Conservation (phyloP, 2,888 invertebrate species). For the Smittia sp. region DNA sequence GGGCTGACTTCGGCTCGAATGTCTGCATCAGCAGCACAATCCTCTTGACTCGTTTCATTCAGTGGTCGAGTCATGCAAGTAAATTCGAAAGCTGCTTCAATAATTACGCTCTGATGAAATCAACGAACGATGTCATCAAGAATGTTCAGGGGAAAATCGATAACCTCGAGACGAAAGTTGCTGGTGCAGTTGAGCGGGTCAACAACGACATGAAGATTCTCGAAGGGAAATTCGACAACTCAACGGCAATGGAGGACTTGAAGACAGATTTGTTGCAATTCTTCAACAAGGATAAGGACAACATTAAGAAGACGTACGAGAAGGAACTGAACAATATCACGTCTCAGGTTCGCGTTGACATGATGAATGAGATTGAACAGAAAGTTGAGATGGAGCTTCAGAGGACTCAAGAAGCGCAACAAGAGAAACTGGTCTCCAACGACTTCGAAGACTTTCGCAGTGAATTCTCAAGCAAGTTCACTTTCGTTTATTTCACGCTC, state of each 20-base stretch:
- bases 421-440: not conserved
- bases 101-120: constrained; percentile 30
- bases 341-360: not conserved
- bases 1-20: constrained; percentile 27
- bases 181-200: not conserved
- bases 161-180: constrained; percentile 1
- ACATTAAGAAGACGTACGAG: not conserved
- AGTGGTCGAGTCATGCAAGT: constrained; percentile 16
- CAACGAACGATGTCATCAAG: constrained; percentile 5
- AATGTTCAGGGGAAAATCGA: not conserved
- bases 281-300: constrained; percentile 21
- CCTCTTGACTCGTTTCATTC: not conserved
- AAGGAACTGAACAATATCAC: constrained; percentile 28
- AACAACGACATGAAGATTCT: constrained; percentile 24
- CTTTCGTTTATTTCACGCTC: constrained; percentile 3
- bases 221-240: constrained; percentile 25
- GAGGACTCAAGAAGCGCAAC: not conserved
- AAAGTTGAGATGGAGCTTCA: not conserved
- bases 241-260: constrained; percentile 19
- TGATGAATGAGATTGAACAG: constrained; percentile 19
- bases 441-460: constrained; percentile 7
- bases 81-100: constrained; percentile 32
- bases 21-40: constrained; percentile 21
- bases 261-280: constrained; percentile 28
- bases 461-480: constrained; percentile 10